Evolutionary conservation across 2,888 invertebrate species (phyloP), one percentile per base, ranked within the genome.

Genomic region (Myopa testacea): DNA sequence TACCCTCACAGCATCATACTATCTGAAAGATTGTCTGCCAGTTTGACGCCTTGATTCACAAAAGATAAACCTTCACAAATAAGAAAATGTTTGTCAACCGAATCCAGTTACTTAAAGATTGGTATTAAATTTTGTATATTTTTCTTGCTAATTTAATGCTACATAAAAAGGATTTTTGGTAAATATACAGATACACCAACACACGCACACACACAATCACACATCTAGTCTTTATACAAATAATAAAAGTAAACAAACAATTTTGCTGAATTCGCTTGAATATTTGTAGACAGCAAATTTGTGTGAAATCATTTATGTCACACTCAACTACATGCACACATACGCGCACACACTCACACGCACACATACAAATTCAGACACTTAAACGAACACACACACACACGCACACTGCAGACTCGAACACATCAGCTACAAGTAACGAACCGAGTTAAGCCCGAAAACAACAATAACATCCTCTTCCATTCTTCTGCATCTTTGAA

Each of bases 231-330:
- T 34, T 19, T 8, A 65, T n/a, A 63, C 37, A n/a, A 38, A 37
- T 19, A 63, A 52, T 63, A 74, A 63, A 74, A 37, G 63, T 52
- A 37, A 74, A 74, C 74, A 65, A 65, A 65, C 50, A 52, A 74
- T 65, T 65, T 74, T 63, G 74, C 74, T 65, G 74, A 65, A 37
- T 65, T 45, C 63, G 65, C 74, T 38, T 14, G n/a, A 55, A 55
- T 65, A 37, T 74, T 52, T 50, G 50, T 52, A 45, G 74, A 16
- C 74, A 63, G 52, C 65, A 65, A 74, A 74, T 74, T 74, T 65
- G 74, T 74, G 55, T 55, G 74, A 65, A 63, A 63, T 74, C 65
- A 74, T 74, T 74, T 63, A 65, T 63, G 72, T 74, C 38, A 34
- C 74, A 50, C 63, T 34, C 52, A 74, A 12, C 16, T 50, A n/a